phyloP scores from a whole-genome alignment of 2,797 vertebrate genomes.

The Acrocephalus scirpaceus region DNA sequence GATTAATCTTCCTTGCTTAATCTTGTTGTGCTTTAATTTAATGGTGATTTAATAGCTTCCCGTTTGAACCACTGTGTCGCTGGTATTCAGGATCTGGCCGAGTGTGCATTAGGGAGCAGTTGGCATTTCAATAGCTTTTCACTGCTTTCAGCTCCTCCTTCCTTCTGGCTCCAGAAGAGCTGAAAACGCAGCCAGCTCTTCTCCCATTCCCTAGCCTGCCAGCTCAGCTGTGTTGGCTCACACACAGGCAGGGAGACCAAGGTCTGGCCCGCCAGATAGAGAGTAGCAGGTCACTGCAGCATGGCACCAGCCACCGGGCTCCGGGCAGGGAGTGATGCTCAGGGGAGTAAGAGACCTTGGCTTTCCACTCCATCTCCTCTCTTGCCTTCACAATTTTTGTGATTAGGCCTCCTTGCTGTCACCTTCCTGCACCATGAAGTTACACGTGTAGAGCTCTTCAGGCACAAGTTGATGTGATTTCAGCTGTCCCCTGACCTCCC shows the following conservation, averaged over 20 bases:
- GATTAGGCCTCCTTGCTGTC: neutral
- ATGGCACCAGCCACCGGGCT: accelerated
- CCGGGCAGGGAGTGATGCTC: accelerated
- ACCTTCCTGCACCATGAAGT: neutral
- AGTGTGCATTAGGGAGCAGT: neutral
- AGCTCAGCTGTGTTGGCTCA: neutral
- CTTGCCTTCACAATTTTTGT: neutral
- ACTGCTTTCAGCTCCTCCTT: constrained; percentile 7
- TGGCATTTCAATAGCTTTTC: neutral
- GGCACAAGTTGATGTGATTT: neutral
- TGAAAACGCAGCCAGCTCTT: neutral
- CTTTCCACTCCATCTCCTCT: neutral
- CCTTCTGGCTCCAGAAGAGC: neutral
- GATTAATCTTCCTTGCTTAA: constrained; percentile 20
- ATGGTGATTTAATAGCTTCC: neutral
- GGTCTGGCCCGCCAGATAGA: accelerated
- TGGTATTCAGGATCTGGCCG: neutral
- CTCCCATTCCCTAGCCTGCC: neutral
- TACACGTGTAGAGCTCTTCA: neutral
- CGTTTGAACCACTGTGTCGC: neutral
- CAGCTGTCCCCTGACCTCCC: accelerated
- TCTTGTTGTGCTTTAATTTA: constrained; percentile 26
- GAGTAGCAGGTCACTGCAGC: neutral
- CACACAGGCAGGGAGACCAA: neutral
- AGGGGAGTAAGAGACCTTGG: accelerated